These are phyloP conservation scores for Lamellibrachia satsuma DNA, from an alignment of 2,888 invertebrate species.

Conservation along the genomic window DNA sequence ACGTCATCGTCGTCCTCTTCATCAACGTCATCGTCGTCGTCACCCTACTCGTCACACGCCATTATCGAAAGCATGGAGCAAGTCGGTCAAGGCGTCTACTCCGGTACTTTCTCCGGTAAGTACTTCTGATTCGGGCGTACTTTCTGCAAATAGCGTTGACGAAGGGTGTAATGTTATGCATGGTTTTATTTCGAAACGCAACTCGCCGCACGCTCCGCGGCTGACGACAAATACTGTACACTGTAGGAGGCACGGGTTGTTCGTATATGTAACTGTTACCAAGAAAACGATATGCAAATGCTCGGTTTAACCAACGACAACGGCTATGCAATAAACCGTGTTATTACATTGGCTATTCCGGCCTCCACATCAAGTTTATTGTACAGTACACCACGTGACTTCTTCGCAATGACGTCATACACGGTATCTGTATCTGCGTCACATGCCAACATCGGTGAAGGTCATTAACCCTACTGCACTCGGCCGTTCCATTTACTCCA, in stretches of 20 bases:
- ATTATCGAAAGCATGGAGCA: constrained; percentile 92
- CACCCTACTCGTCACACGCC: constrained; percentile 70
- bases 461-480: background rate
- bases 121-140: background rate
- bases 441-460: background rate
- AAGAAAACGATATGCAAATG: background rate
- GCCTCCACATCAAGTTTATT: background rate
- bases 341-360: too few relatives aligned
- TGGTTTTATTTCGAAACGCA: background rate
- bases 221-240: background rate
- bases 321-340: background rate
- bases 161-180: background rate
- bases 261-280: background rate
- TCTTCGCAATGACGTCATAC: background rate
- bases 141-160: background rate
- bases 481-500: background rate
- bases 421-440: background rate
- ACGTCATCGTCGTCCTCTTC: constrained; percentile 13
- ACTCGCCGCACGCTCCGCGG: background rate
- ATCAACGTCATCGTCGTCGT: background rate
- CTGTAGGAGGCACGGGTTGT: background rate
- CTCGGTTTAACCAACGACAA: background rate
- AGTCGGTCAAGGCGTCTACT: constrained; percentile 93
- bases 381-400: background rate
- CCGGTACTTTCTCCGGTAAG: constrained; percentile 85